phyloP scores from a whole-genome alignment of 2,888 invertebrate genomes.

The Andrena chrysosceles region DNA sequence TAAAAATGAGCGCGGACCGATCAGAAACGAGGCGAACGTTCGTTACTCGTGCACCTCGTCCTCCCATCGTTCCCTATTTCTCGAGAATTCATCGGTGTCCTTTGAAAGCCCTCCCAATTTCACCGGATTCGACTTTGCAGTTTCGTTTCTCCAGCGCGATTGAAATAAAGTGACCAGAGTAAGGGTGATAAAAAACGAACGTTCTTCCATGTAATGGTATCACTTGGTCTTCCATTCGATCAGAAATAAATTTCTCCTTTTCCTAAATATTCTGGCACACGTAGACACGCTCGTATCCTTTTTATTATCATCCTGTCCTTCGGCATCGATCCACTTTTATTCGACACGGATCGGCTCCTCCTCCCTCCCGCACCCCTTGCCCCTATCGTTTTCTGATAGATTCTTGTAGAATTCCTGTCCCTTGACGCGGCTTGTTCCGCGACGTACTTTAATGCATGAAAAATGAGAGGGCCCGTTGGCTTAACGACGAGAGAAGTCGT shows the following conservation, averaged over 20 bases:
- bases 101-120: too few species aligned
- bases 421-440: conserved; percentile 5
- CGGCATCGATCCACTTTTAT: conserved; percentile 38
- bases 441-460: conserved; percentile 59
- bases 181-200: conserved; percentile 12
- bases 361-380: background rate
- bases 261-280: conserved; percentile 8
- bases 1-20: conserved; percentile 5
- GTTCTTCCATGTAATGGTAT: background rate
- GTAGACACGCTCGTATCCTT: conserved; percentile 15
- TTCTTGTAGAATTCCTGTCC: conserved; percentile 50
- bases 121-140: background rate
- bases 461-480: conserved; percentile 35
- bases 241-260: conserved; percentile 19
- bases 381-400: conserved; percentile 36
- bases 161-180: conserved; percentile 3
- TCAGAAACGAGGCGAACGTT: background rate
- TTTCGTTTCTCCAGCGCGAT: background rate
- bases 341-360: conserved; percentile 35
- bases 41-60: background rate
- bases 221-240: conserved; percentile 27
- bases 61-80: background rate
- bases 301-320: conserved; percentile 33
- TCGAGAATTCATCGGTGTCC: background rate
- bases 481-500: conserved; percentile 46